Base-by-base conservation (phyloP, 2,113 vertebrate species). In the Acanthochromis polyacanthus region DNA sequence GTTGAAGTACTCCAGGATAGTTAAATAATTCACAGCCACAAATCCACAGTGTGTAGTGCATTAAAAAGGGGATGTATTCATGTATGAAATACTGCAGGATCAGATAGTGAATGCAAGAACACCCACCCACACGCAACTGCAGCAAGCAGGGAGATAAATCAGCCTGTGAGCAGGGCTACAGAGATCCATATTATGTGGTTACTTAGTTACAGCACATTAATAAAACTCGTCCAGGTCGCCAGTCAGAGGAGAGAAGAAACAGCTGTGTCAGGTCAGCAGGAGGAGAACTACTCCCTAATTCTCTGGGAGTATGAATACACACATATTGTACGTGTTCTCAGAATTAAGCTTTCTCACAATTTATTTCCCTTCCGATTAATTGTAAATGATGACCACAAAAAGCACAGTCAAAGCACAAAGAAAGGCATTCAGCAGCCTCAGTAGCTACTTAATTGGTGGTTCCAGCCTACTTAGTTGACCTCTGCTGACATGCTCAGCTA, bases 141-240 rank as follows among this genome's bases (percentile, higher is more conserved):
- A 67, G 46, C 22, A 9, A 80, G 65, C 71, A 48, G 9, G 48
- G 23, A 75, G 76, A 91, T 90, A 89, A 92, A 93, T 93, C 90
- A 90, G 82, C 57, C 36, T 57, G 68, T 75, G 88, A 86, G 78
- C 80, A 70, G 80, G 64, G 81, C 72, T 70, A 77, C 86, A 91
- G 79, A 88, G 80, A 90, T 88, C 71, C 89, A 83, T 82, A 91
- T 92, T 90, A 88, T 91, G 86, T 78, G 88, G 88, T 93, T 88
- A 91, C 90, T 93, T 91, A 89, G 91, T 91, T 91, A 88, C 90
- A 86, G 87, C 74, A 75, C 91, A 90, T 93, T 89, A 93, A 91
- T 88, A 91, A 88, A 84, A 85, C 65, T 65, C 19, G n/a, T 84
- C 78, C 78, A 80, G 85, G 85, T 89, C 83, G 75, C 80, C 59